A percentile compares a stretch with the other conserved stretches of the same genome.
phyloP scores from a whole-genome alignment of 2,113 vertebrate species.

The Theristicus caerulescens region DNA sequence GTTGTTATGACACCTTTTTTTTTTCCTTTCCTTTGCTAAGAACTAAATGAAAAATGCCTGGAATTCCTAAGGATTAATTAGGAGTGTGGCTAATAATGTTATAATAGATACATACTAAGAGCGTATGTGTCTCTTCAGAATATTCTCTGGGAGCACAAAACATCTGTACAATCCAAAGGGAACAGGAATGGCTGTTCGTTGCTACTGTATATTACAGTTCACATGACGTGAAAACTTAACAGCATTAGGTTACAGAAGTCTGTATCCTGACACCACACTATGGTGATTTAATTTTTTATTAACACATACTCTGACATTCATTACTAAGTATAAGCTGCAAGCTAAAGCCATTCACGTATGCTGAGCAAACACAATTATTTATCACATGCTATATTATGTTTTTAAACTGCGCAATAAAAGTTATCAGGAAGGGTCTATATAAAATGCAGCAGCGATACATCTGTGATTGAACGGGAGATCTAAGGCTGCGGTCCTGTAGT shows the following conservation, averaged over 20 bases:
- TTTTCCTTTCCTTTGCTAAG: slow-evolving; percentile 58
- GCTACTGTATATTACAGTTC: not conserved
- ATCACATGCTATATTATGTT: not conserved
- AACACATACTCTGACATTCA: not conserved
- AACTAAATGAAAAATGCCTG: slow-evolving; percentile 78
- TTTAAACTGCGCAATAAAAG: not conserved
- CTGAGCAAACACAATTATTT: not conserved
- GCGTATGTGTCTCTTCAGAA: not conserved
- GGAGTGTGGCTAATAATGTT: slow-evolving; percentile 80
- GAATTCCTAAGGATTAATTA: slow-evolving; percentile 83
- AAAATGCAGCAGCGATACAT: not conserved
- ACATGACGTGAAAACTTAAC: not conserved
- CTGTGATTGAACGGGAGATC: not conserved
- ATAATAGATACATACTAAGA: slow-evolving; percentile 27
- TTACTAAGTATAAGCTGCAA: not conserved
- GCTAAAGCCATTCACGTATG: not conserved
- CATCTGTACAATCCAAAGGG: not conserved
- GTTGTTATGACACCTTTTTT: slow-evolving; percentile 77
- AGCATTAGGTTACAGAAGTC: not conserved
- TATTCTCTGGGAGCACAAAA: not conserved
- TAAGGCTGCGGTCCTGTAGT: not conserved
- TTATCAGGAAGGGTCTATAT: not conserved
- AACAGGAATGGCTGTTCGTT: not conserved
- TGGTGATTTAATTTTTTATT: not conserved
- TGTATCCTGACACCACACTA: not conserved